Evolutionary conservation across 2,888 invertebrate species (phyloP), one percentile per base, ranked within the genome.

Genomic region (Netelia virgata): DNA sequence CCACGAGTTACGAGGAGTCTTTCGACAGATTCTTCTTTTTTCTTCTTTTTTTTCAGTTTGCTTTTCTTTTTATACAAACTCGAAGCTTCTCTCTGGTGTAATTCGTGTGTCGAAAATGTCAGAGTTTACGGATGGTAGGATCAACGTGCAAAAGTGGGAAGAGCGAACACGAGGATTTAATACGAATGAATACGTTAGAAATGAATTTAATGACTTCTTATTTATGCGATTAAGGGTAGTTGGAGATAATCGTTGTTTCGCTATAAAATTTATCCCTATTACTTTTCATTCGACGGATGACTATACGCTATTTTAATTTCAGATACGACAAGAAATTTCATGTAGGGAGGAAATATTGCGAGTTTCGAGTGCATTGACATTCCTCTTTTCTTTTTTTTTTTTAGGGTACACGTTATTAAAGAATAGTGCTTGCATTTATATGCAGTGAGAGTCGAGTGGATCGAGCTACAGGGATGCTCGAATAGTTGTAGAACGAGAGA

Each of bases 391-490:
- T 3, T 16, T 3, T 28, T 55, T 16, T 55, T n/a, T 11, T 16
- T 3, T 16, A 55, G 9, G 14, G 16, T 16, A 55, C 8, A 18
- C n/a, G 28, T 28, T 20, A 53, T 50, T 61, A 16, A 20, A 74
- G 74, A 28, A 73, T 23, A 23, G 14, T 20, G 63, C 50, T 74
- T 18, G 53, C 18, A 2, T 68, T 1, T 36, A 53, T 53, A 36
- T 47, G 50, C 14, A 50, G 59, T 73, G 43, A 43, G 47, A 80
- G 43, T 59, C 28, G 73, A 73, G 66, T 68, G 66, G 66, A 66
- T 47, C 28, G 50, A 68, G 70, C 63, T 63, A 55, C 53, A 28
- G 76, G 64, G 75, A 47, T 70, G 83, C 75, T 55, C 10, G 72
- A 41, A 74, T 50, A 50, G 69, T 55, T 20, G 72, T 63, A 55